Evolutionary conservation across 2,113 vertebrate genomes (phyloP).

Genomic region (Gorsachius goisagi): DNA sequence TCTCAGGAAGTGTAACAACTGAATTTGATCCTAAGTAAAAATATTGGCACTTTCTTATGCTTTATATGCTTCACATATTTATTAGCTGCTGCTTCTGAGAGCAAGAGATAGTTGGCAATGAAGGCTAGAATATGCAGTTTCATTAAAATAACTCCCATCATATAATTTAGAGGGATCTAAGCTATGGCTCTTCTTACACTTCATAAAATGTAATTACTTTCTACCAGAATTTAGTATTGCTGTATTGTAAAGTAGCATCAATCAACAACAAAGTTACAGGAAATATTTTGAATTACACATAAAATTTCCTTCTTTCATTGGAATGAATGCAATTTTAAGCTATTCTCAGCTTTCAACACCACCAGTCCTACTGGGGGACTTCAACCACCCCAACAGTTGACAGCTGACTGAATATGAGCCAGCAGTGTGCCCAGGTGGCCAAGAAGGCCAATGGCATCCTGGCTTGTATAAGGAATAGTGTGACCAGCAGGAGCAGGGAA

Average conservation of each 20-base stretch:
- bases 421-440: no score
- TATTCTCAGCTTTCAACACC: neutral
- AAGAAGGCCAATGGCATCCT: no score
- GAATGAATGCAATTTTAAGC: neutral
- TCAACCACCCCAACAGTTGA: no score
- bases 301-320: neutral
- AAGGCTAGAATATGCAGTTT: neutral
- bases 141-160: neutral
- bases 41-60: neutral
- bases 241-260: neutral
- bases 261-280: neutral
- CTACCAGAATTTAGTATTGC: neutral
- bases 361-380: no score
- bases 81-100: neutral
- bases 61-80: neutral
- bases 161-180: neutral
- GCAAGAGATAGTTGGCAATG: neutral
- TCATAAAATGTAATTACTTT: neutral
- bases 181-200: neutral
- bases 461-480: no score
- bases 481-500: no score
- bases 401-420: no score
- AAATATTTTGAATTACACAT: neutral
- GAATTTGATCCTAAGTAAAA: neutral
- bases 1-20: neutral